Evolutionary conservation across 2,888 invertebrate species (phyloP), one percentile per base, ranked within the genome.

Genomic region (Meiosimyza platycephala): DNA sequence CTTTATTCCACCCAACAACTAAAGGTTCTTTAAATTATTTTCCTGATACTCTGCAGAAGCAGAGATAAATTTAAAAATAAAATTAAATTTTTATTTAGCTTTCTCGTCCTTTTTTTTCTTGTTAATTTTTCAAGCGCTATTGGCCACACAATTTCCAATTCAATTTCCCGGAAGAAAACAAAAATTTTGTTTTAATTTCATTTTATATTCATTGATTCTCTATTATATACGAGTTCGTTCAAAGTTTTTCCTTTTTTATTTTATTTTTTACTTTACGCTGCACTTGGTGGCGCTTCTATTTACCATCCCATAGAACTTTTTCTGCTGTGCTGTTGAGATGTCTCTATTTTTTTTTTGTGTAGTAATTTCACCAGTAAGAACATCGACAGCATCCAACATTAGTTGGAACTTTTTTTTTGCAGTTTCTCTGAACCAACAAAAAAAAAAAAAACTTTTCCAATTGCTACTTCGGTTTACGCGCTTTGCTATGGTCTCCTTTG

Each of bases 191-290:
- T 71, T 71, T 59, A 71, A 71, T 71, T 59, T 59, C 65, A 71
- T 71, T 71, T 71, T 71, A 71, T 65, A 71, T 71, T 71, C 65
- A 71, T 71, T 59, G 71, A 71, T 71, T 65, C 65, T 33, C 59
- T 64, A 65, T 71, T 71, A 65, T 54, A 16, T 15, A 57, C 47
- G 28, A 9, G 15, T 47, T 15, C 40, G 54, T 18, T 7, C 12
- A 40, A 40, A 40, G 40, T 40, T 40, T 40, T 40, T 9, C 40
- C 2, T 40, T 1, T 40, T 40, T 40, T n/a, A n/a, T 40, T 40
- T 40, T 40, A 1, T 40, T 9, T 40, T 9, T 40, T 40, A 40
- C 40, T 40, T 9, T 40, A 40, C 40, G 40, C 40, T 40, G 40
- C 40, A 40, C 9, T 40, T 40, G 40, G 9, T 40, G 40, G 9